Evolutionary conservation across 2,888 invertebrate species (phyloP), one percentile per base, ranked within the genome.

Genomic region (Drosophila hamatofila): DNA sequence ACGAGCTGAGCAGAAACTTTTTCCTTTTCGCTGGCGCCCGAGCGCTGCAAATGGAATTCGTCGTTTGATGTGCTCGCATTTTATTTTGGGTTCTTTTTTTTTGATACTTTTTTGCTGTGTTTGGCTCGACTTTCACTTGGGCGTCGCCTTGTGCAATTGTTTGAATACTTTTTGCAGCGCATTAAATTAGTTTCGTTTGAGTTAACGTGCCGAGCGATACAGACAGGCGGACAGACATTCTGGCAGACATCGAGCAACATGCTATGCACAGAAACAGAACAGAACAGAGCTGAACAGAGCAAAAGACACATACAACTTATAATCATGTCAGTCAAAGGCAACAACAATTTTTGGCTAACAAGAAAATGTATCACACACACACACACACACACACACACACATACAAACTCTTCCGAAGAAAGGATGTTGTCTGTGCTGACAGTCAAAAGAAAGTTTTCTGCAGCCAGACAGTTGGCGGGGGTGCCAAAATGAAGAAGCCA

Each of bases 121-220:
- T 72, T 56, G 30, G 54, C 54, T 62, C 27, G 70, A 74, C 87
- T 81, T 84, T 87, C 80, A 84, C 78, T 84, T 84, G 88, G 85
- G 82, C 83, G 88, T 83, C 88, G 89, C 85, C 85, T 84, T 87
- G 84, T 87, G 82, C 86, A 87, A 87, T 87, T 87, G 89, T 89
- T 87, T 89, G 89, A 87, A 87, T 87, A 88, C 87, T 88, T 87
- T 77, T 84, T 89, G 85, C 87, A 89, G 85, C 85, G 85, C 86
- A 89, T 81, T 82, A 89, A 89, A 89, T 89, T 89, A 89, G 89
- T 90, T 90, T 89, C 89, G 89, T 89, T 89, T 89, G 89, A 90
- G 89, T 89, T 89, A 84, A 89, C 88, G 84, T 88, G 85, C 85
- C 88, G 70, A 74, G 79, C 71, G 56, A 78, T 59, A 59, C 73